Evolutionary conservation across 2,113 vertebrate genomes (phyloP).

Genomic region (Nothoprocta pentlandii): DNA sequence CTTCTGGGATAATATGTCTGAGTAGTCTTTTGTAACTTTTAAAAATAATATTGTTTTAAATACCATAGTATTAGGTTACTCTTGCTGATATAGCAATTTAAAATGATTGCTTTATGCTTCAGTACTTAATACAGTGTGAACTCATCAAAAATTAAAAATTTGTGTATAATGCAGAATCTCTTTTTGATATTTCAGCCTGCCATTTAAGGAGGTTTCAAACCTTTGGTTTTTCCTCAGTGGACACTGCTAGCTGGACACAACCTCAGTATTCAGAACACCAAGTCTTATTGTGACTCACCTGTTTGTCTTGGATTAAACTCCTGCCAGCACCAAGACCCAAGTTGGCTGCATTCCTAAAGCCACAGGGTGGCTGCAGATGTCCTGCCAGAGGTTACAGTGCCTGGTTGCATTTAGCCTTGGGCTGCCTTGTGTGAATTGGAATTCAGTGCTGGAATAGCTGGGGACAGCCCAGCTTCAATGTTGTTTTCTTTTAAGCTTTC

Average conservation of each 20-base stretch:
- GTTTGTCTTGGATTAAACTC: neutral
- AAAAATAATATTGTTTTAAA: constrained; percentile 62
- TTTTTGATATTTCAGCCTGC: neutral
- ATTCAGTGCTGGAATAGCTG: neutral
- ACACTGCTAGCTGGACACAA: neutral
- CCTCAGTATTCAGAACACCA: neutral
- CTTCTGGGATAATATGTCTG: constrained; percentile 19
- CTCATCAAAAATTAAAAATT: constrained; percentile 28
- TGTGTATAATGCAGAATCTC: neutral
- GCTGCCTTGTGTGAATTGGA: rapidly evolving
- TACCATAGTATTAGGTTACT: constrained; percentile 23
- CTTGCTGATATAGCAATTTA: constrained; percentile 29
- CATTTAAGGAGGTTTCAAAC: neutral
- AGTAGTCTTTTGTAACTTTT: constrained; percentile 54
- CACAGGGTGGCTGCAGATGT: neutral
- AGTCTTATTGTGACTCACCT: neutral
- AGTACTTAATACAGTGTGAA: constrained; percentile 29
- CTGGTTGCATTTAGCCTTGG: rapidly evolving
- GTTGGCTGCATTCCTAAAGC: rapidly evolving
- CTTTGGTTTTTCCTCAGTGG: neutral
- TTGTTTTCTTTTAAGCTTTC: neutral
- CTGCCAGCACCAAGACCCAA: neutral
- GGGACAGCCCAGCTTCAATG: neutral
- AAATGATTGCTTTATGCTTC: neutral
- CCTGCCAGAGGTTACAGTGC: neutral